phyloP scores from a whole-genome alignment of 2,113 vertebrate genomes.

The Spilogale gracilis region DNA sequence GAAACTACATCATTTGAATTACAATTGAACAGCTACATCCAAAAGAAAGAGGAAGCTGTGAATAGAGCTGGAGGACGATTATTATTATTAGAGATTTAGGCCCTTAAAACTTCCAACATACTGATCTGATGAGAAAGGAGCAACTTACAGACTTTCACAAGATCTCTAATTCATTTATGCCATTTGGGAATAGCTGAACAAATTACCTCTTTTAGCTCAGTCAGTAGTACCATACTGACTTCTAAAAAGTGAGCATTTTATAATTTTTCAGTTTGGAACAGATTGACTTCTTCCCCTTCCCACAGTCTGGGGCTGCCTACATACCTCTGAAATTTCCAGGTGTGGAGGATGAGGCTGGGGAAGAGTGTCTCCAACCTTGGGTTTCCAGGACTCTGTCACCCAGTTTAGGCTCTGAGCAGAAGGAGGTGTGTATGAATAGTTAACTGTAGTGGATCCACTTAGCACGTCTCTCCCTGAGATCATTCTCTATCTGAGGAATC shows the following conservation, averaged over 20 bases:
- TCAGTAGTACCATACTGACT: background rate
- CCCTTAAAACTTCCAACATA: background rate
- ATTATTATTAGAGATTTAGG: slow-evolving; percentile 51
- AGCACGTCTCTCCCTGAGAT: background rate
- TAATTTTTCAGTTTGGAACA: background rate
- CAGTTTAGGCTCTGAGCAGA: background rate
- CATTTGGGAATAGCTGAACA: background rate
- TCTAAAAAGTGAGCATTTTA: background rate
- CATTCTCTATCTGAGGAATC: background rate
- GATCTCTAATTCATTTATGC: background rate
- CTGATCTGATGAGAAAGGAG: slow-evolving; percentile 1
- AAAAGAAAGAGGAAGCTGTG: background rate
- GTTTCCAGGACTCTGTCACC: background rate
- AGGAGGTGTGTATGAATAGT: background rate
- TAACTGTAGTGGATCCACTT: background rate
- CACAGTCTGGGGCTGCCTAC: background rate
- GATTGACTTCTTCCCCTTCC: background rate
- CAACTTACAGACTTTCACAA: background rate
- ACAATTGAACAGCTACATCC: background rate
- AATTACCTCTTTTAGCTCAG: slow-evolving; percentile 36
- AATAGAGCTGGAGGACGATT: background rate
- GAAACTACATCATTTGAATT: background rate
- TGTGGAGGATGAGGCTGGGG: background rate
- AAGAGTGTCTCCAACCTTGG: background rate
- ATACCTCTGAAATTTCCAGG: background rate